A percentile compares a stretch with the other conserved stretches of the same genome.
phyloP scores from a whole-genome alignment of 2,797 vertebrate genomes.

The Coranthus polyacanthus region DNA sequence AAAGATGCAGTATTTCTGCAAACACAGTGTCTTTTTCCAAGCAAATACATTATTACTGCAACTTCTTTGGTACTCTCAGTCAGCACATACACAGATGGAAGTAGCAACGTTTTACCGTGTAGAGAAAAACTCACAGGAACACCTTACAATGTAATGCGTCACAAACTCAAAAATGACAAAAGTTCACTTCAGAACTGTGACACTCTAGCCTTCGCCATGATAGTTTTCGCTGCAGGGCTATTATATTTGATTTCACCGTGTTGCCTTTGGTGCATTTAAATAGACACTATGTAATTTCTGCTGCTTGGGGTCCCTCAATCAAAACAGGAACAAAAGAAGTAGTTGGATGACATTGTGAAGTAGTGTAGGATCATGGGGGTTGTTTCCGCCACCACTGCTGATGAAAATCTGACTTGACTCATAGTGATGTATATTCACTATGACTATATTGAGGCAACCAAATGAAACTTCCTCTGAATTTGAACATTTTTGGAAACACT shows the following conservation, averaged over 20 bases:
- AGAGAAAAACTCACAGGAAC: conserved; percentile 25
- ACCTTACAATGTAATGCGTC: background rate
- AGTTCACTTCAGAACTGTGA: background rate
- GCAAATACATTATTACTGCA: conserved; percentile 37
- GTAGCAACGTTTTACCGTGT: conserved; percentile 8
- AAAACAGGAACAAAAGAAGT: too few species aligned
- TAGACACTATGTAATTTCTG: too few species aligned
- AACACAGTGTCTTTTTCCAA: conserved; percentile 40
- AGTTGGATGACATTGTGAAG: too few species aligned
- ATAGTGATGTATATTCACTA: too few species aligned
- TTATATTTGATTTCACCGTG: conserved; percentile 17
- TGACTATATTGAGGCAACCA: too few species aligned
- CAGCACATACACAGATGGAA: conserved; percentile 42
- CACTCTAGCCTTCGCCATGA: background rate
- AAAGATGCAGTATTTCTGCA: conserved; percentile 62
- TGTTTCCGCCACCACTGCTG: too few species aligned
- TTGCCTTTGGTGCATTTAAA: background rate
- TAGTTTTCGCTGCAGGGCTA: conserved; percentile 1
- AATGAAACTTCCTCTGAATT: too few species aligned
- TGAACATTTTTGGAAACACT: too few species aligned
- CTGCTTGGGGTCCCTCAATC: too few species aligned
- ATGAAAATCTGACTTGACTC: too few species aligned
- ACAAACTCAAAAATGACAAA: background rate
- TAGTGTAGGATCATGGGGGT: too few species aligned
- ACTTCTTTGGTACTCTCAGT: conserved; percentile 36